Conservation (phyloP, 2,113 vertebrate genomes). For the Nematolebias whitei region DNA sequence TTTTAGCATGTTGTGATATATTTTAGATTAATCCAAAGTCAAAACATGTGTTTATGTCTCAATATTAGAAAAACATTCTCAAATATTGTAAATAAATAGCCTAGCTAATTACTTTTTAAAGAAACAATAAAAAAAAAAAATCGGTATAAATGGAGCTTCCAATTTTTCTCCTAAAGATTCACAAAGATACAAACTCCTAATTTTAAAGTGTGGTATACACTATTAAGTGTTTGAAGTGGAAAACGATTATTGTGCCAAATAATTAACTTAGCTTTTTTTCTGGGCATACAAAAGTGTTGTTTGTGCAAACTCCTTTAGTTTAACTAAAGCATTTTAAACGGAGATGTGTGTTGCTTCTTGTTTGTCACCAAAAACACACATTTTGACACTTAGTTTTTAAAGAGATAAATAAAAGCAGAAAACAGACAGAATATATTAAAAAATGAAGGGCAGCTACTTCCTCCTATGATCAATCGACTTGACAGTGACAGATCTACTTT, state of each 20-base stretch:
- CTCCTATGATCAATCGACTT: conserved; percentile 55
- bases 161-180: neutral
- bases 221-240: conserved; percentile 3
- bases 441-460: conserved; percentile 29
- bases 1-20: neutral
- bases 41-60: too few relatives aligned
- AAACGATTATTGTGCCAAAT: conserved; percentile 10
- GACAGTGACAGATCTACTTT: conserved; percentile 49
- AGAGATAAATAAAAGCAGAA: conserved; percentile 2
- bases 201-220: neutral
- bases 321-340: conserved; percentile 14
- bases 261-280: conserved; percentile 15
- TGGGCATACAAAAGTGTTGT: conserved; percentile 4
- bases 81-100: too few relatives aligned
- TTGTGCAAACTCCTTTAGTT: conserved; percentile 10
- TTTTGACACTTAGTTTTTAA: neutral
- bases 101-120: too few relatives aligned
- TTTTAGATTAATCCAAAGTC: neutral
- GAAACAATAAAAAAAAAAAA: neutral
- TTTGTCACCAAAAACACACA: conserved; percentile 10
- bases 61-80: too few relatives aligned
- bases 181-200: neutral
- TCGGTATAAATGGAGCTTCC: neutral
- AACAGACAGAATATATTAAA: conserved; percentile 1
- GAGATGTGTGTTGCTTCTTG: conserved; percentile 1